A percentile compares a stretch with the other conserved stretches of the same genome.
phyloP scores from a whole-genome alignment of 1,140 invertebrate genomes.

The Pogonomyrmex californicus region DNA sequence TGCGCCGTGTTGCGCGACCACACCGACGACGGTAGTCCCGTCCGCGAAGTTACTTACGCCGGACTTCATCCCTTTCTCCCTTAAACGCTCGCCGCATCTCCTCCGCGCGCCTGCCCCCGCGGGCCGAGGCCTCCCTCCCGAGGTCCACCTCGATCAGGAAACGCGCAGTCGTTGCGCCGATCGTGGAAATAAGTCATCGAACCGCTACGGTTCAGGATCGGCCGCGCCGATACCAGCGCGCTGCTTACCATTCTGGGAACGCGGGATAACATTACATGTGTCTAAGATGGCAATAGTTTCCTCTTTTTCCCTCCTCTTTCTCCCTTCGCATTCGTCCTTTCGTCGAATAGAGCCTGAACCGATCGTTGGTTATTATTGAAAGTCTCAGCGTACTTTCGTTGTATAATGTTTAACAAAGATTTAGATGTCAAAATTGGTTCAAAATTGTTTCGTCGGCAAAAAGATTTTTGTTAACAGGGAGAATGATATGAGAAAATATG shows the following conservation, averaged over 20 bases:
- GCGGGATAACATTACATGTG: constrained; percentile 67
- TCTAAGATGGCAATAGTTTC: constrained; percentile 48
- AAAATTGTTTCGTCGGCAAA: not conserved
- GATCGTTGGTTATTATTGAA: not conserved
- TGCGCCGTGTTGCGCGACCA: constrained; percentile 76
- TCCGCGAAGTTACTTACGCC: constrained; percentile 74
- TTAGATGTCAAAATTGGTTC: not conserved
- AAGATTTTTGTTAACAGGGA: not conserved
- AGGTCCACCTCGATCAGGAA: constrained; percentile 67
- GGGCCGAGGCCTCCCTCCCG: constrained; percentile 18
- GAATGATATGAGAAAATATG: not conserved
- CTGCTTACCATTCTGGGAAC: constrained; percentile 43
- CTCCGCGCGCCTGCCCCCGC: not conserved
- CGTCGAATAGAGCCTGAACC: not conserved
- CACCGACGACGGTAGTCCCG: constrained; percentile 64
- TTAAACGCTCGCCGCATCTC: constrained; percentile 50
- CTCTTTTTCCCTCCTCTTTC: not conserved
- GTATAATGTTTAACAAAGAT: not conserved
- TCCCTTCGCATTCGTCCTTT: not conserved
- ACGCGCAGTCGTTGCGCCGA: constrained; percentile 48
- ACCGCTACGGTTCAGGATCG: constrained; percentile 60
- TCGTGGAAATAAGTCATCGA: constrained; percentile 72
- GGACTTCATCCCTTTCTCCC: constrained; percentile 79
- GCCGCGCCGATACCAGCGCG: constrained; percentile 35
- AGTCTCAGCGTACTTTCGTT: not conserved